Base-by-base conservation (phyloP, 1,140 invertebrate genomes). In the Thalassaphorura encarpata region DNA sequence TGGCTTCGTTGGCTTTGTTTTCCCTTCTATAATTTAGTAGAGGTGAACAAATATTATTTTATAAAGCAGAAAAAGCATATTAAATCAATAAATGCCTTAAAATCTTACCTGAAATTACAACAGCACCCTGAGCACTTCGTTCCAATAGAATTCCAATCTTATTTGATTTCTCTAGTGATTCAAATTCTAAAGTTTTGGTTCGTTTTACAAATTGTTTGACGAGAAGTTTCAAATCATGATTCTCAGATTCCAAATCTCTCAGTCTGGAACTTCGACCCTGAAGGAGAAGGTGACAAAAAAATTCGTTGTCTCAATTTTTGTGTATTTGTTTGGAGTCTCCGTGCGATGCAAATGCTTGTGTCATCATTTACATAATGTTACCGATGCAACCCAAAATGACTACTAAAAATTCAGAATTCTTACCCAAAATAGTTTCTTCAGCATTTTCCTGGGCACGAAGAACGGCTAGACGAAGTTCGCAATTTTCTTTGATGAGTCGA, bases 161-260 rank as follows among this genome's bases (percentile, higher is more conserved):
- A 15, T 26, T 54, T n/a, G 47, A 52, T 52, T 64, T 64, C 18
- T 39, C 52, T 15, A 50, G 42, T 21, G 47, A 39, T 2, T 61
- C 59, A 8, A 43, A 13, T 26, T 61, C 51, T 19, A 48, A 28
- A 18, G 47, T 41, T 23, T 61, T 56, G 1, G 61, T 41, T 23
- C 57, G 15, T 19, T 53, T 40, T 11, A 60, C 53, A 52, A 64
- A 60, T 31, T 64, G 53, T 13, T 48, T 56, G 11, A 64, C 40
- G 16, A 64, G 41, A 29, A 56, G 45, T 42, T 61, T 61, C 23
- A 64, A 46, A 43, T 64, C 63, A 11, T 19, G 23, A n/a, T 64
- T 64, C 23, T 64, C 59, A 4, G 29, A 19, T 45, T 64, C 59
- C 26, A 58, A 27, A 16, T 58, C 56, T 18, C 27, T 2, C 13